Conservation (phyloP, 2,888 invertebrate genomes). For the Epirrhoe tristata region DNA sequence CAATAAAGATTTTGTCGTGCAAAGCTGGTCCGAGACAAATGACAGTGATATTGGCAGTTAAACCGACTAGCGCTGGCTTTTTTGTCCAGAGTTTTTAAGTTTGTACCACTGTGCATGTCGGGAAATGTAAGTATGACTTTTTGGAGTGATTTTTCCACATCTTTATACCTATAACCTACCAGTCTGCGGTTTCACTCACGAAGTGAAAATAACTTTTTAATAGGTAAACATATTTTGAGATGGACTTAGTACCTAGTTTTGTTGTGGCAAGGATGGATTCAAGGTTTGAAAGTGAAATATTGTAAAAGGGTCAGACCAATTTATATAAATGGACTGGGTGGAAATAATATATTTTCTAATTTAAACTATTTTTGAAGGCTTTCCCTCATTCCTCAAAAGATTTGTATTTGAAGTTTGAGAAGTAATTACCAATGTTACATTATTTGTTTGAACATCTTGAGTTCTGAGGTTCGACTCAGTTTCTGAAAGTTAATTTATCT, state of each 20-base stretch:
- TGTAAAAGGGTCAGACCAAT: too few relatives aligned
- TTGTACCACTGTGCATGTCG: conserved; percentile 51
- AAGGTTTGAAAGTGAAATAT: too few relatives aligned
- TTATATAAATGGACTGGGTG: too few relatives aligned
- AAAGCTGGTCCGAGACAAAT: conserved; percentile 68
- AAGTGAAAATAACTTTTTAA: too few relatives aligned
- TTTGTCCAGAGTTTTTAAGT: conserved; percentile 60
- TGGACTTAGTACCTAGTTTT: too few relatives aligned
- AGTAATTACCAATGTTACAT: conserved; percentile 40
- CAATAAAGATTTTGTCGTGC: conserved; percentile 50
- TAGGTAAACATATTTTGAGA: too few relatives aligned
- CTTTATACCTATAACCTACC: too few relatives aligned
- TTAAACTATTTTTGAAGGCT: not conserved
- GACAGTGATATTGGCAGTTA: conserved; percentile 74
- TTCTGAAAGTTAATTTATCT: not conserved
- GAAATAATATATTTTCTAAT: too few relatives aligned
- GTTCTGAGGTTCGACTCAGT: conserved; percentile 1
- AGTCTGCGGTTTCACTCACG: too few relatives aligned
- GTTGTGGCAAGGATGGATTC: too few relatives aligned
- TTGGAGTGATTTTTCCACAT: not conserved
- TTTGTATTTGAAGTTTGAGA: conserved; percentile 13
- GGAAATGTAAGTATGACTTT: conserved; percentile 43
- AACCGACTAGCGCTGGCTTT: conserved; percentile 59
- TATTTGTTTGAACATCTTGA: conserved; percentile 34
- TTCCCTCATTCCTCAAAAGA: not conserved